Percentiles rank a stretch among this genome's conserved stretches.
phyloP scores from a whole-genome alignment of 2,113 vertebrate genomes.

The Spermophilus dauricus region DNA sequence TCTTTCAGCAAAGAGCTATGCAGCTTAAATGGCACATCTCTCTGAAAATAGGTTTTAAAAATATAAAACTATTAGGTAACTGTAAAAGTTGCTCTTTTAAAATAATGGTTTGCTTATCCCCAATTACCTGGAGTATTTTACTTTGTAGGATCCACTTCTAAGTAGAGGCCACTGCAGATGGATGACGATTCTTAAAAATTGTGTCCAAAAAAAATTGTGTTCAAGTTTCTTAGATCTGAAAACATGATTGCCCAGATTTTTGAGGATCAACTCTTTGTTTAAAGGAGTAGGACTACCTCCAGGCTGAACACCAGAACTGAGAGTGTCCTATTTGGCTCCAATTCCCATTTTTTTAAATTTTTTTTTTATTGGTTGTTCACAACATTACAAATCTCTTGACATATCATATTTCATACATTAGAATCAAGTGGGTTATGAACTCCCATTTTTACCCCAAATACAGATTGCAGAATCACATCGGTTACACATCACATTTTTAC shows the following conservation, averaged over 20 bases:
- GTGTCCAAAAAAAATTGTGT: neutral
- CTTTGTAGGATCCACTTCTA: neutral
- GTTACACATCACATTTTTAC: no score
- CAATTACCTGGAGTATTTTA: constrained; percentile 52
- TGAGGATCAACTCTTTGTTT: neutral
- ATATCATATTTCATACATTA: no score
- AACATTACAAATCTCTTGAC: no score
- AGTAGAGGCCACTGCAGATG: neutral
- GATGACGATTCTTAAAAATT: neutral
- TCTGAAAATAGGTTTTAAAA: constrained; percentile 13
- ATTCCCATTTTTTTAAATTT: neutral
- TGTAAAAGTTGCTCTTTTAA: constrained; percentile 1
- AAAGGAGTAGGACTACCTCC: neutral
- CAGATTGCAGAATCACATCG: no score
- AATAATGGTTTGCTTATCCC: constrained; percentile 14
- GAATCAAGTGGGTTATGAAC: no score
- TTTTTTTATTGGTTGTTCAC: no score
- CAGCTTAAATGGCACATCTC: neutral
- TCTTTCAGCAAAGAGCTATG: neutral
- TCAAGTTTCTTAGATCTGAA: neutral
- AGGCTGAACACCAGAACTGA: neutral
- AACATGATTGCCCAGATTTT: neutral
- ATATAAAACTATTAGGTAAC: constrained; percentile 1
- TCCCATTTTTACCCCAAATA: no score
- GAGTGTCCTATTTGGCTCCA: neutral